Evolutionary conservation across 2,113 vertebrate genomes (phyloP), one percentile per base, ranked within the genome.

Genomic region (Albula goreensis): DNA sequence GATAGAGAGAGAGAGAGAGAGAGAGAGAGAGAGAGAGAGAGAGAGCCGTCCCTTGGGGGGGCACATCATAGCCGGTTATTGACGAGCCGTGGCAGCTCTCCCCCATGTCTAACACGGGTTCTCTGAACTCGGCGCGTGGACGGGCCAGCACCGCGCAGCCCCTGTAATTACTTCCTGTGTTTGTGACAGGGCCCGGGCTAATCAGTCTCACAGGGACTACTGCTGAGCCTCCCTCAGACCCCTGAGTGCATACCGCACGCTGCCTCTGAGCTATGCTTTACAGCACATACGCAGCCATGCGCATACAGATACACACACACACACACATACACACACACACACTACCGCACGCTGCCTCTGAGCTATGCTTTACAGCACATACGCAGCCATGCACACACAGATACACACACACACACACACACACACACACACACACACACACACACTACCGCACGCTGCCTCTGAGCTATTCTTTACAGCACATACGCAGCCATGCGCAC

Each of bases 191-290:
- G 19, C n/a, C 17, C n/a, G 5, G 50, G 50, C 80, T 82, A 82
- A 82, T 82, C 80, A 60, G 77, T 80, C 77, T 78, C 77, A 84
- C 15, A 84, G 51, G 48, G 82, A 84, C 9, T 78, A 41, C 52
- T 56, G 5, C 84, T 80, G 31, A 57, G 77, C 19, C 48, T 19
- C 15, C n/a, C 9, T 52, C 41, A 80, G 52, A 78, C 77, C 78
- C 52, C 50, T 56, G 80, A 56, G 80, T 82, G 19, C 11, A 17
- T 56, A 25, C 31, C 70, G 31, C 70, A 9, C 9, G 70, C 70
- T n/a, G n/a, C 66, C 66, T 74, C 66, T 74, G 66, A 31, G 66
- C 22, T 22, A 31, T 25, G n/a, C n/a, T 74, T 74, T 41, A 41
- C 31, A 41, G 31, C 31, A 41, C 31, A 41, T 41, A 41, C 31